Base-by-base conservation (phyloP, 2,888 invertebrate genomes). In the Aromia moschata region DNA sequence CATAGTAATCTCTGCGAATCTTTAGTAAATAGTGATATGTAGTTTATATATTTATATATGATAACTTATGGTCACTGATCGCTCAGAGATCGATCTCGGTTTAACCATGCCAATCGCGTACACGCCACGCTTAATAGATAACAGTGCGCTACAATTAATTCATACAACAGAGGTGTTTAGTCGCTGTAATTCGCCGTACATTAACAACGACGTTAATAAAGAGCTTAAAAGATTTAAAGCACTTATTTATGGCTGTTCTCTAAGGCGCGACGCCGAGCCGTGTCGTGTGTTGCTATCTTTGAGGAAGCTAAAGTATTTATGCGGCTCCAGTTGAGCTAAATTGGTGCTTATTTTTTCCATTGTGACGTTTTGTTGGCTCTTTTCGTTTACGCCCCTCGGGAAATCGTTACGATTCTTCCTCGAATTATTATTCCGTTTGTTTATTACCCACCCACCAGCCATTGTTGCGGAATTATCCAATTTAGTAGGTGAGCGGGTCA, bases 301-400 rank as follows among this genome's bases (percentile, higher is more conserved):
- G 16, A 38, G 16, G 38, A 16, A 12, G 16, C 15, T 38, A 38
- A 38, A 38, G 16, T 38, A 38, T 38, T 38, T 38, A 38, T 38
- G 16, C 38, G 15, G 38, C 38, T 38, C 16, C 15, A 38, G 15
- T 38, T 15, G 3, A 14, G 38, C 38, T 38, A 38, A 38, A 38
- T 38, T 38, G 38, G 38, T 38, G 38, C 38, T 38, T 38, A 38
- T 15, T 38, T 38, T 38, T n/a, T 38, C 15, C 38, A 16, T 38
- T 15, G 16, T 38, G 38, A 38, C 38, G 38, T 16, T 38, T 38
- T 38, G 15, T 12, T 12, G 38, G 10, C 5, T 38, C 38, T 38
- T 38, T 38, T 38, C 10, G 38, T 38, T 38, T 38, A 10, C 14
- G 14, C 38, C 14, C 11, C 16, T 12, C 15, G 38, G 38, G 10